phyloP scores from a whole-genome alignment of 1,140 invertebrate species.

The Nasonia vitripennis region DNA sequence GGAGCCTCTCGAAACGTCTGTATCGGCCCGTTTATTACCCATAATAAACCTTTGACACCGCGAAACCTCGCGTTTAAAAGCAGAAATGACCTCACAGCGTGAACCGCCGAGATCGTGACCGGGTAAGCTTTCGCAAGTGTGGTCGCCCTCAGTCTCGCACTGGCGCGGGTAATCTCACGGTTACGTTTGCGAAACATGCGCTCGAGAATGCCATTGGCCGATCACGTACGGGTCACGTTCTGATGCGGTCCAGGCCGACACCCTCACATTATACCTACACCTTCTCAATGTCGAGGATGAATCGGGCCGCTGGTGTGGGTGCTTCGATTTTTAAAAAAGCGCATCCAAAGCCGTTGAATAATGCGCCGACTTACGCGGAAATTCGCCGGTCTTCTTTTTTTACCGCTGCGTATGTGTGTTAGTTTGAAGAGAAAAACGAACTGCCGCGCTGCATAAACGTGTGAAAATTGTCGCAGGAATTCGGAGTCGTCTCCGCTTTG shows the following conservation, averaged over 20 bases:
- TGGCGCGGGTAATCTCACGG: background rate
- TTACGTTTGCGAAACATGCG: conserved; percentile 1
- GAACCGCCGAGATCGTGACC: conserved; percentile 20
- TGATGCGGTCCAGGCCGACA: background rate
- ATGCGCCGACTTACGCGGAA: background rate
- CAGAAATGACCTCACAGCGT: background rate
- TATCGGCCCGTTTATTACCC: background rate
- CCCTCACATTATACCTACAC: background rate
- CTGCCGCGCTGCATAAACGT: background rate
- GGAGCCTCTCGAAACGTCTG: background rate
- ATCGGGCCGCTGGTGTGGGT: background rate
- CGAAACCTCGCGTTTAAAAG: background rate
- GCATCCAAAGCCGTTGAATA: background rate
- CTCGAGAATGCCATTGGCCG: conserved; percentile 23
- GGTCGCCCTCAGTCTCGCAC: background rate
- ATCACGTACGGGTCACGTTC: conserved; percentile 23
- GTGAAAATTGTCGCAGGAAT: conserved; percentile 14
- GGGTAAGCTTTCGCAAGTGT: background rate
- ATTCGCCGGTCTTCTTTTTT: background rate
- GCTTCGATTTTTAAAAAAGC: background rate
- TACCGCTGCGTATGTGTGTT: background rate
- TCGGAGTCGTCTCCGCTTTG: background rate
- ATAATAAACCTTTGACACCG: background rate
- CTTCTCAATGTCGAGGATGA: background rate
- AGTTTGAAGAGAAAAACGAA: background rate